Percentiles rank a stretch among this genome's conserved stretches.
These are phyloP conservation scores for Solenodon paradoxus DNA, from an alignment of 2,113 vertebrate genomes.

Conservation along the genomic window DNA sequence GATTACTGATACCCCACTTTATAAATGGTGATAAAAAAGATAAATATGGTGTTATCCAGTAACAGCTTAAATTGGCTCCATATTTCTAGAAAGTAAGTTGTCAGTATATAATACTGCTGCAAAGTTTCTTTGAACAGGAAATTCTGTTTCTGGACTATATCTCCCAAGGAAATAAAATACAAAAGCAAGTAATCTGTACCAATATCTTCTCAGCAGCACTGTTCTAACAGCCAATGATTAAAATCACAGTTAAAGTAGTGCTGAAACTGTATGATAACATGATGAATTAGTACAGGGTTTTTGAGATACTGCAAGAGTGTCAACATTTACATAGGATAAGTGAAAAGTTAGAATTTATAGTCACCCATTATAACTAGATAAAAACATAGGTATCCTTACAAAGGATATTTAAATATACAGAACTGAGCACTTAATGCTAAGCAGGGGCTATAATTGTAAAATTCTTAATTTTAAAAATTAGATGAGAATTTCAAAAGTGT, in stretches of 20 bases:
- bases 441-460: background rate
- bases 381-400: background rate
- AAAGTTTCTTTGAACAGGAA: background rate
- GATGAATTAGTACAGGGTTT: background rate
- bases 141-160: slow-evolving; percentile 9
- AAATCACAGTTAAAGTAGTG: background rate
- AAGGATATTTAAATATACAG: background rate
- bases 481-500: background rate
- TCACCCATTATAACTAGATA: background rate
- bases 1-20: too few species aligned
- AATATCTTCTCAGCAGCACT: slow-evolving; percentile 1
- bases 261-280: background rate
- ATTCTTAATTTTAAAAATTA: slow-evolving; percentile 40
- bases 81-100: background rate
- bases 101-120: background rate
- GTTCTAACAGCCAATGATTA: slow-evolving; percentile 6
- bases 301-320: background rate
- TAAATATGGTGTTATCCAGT: too few species aligned
- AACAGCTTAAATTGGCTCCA: background rate
- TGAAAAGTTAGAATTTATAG: background rate
- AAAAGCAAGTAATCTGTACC: slow-evolving; percentile 2
- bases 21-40: too few species aligned
- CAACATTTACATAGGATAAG: background rate
- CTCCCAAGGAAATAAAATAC: background rate
- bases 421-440: background rate